Base-by-base conservation (phyloP, 1,140 invertebrate species). In the Macrosteles quadrilineatus region DNA sequence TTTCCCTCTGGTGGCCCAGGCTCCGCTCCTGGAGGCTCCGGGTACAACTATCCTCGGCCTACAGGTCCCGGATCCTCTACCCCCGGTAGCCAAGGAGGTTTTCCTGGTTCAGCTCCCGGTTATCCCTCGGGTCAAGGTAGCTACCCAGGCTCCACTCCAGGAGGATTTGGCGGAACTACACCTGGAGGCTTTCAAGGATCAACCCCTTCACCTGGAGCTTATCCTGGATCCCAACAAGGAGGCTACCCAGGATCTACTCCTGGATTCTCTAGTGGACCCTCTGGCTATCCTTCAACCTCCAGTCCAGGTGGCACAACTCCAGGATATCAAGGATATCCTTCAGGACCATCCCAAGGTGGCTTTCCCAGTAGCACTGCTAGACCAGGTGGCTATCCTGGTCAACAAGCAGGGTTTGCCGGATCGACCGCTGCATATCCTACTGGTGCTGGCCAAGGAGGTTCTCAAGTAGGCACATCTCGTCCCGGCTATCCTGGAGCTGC, bases 401-500 rank as follows among this genome's bases (percentile, higher is more conserved):
- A 73, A 19, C 75, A 74, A 71, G 43, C 59, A 21, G 71, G 73
- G 11, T 71, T 40, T 23, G 57, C 74, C 65, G 70, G 68, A 71
- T 27, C 47, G 32, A 29, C 32, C 73, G 67, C 73, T 14, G 55
- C 23, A 27, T 50, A 50, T 57, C 27, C 67, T 70, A 70, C 75
- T 72, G 50, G 27, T n/a, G 9, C 32, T 4, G 17, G 27, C 43
- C 69, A 71, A 59, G 70, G 72, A 64, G 73, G 73, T 43, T 75
- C 70, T 70, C 73, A 72, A 62, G 66, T 67, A 62, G 71, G 63
- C 53, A 25, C 21, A 27, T 27, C 55, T 27, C 2, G 55, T 29
- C 72, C 75, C 40, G 75, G 75, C 45, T 75, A 73, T 45, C 73
- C 75, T 27, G 72, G 72, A 53, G 67, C 68, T 1, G 68, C 73